These are phyloP conservation scores for Symphodus melops DNA, from an alignment of 2,113 vertebrate genomes.

Conservation along the genomic window DNA sequence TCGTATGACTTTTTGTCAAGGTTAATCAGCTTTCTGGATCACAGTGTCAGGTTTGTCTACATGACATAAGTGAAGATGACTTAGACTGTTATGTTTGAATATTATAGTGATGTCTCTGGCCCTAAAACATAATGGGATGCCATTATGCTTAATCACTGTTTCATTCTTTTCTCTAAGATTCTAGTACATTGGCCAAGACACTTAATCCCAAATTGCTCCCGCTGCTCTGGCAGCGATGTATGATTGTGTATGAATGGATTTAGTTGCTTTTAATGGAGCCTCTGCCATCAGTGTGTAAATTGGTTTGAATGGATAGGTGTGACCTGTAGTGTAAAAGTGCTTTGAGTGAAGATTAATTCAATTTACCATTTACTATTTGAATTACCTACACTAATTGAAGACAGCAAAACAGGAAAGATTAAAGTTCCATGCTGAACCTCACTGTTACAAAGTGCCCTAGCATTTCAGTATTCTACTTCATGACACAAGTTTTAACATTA, in stretches of 20 bases:
- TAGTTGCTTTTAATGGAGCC: no score
- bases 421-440: no score
- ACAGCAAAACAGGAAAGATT: neutral
- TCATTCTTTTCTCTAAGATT: neutral
- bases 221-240: no score
- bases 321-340: no score
- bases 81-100: neutral
- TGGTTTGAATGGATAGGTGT: no score
- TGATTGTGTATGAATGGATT: no score
- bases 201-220: no score
- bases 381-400: neutral
- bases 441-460: no score
- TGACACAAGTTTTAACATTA: neutral
- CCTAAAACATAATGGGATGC: no score
- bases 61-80: neutral
- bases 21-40: slow-evolving; percentile 7
- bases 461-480: neutral
- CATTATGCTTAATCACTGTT: neutral
- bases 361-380: neutral
- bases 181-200: no score
- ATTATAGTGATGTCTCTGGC: neutral
- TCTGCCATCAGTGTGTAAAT: no score
- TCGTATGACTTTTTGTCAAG: slow-evolving; percentile 25
- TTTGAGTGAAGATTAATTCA: no score
- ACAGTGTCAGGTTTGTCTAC: neutral